Evolutionary conservation across 2,113 vertebrate species (phyloP).

Genomic region (Morone saxatilis): DNA sequence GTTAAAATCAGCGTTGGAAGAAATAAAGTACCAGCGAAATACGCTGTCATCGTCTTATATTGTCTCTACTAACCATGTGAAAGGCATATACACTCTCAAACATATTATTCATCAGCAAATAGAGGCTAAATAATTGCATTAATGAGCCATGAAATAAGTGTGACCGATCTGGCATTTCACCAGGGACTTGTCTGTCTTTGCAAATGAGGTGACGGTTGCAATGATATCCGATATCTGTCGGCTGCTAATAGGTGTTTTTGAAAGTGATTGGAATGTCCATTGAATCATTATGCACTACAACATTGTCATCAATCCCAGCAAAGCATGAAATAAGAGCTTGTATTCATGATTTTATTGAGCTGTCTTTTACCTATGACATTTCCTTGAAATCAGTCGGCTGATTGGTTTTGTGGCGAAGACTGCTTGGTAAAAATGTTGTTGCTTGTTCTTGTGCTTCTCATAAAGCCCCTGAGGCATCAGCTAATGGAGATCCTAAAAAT

Average conservation of each 20-base stretch:
- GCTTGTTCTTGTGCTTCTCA: neutral
- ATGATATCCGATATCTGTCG: constrained; percentile 46
- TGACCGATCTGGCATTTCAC: constrained; percentile 62
- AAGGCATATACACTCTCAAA: constrained; percentile 13
- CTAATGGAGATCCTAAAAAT: constrained; percentile 34
- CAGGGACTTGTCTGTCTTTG: constrained; percentile 64
- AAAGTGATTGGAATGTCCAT: constrained; percentile 24
- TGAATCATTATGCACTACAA: neutral
- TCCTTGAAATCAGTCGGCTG: neutral
- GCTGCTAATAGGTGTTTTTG: constrained; percentile 52
- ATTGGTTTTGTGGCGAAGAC: neutral
- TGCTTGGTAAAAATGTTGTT: neutral
- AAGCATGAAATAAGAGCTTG: neutral
- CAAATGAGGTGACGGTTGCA: constrained; percentile 56
- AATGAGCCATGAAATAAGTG: constrained; percentile 74
- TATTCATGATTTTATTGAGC: neutral
- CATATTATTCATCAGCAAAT: constrained; percentile 52
- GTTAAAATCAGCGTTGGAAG: neutral
- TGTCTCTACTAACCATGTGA: constrained; percentile 11
- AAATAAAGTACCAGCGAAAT: constrained; percentile 24
- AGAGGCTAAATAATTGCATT: constrained; percentile 63
- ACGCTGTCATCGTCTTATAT: constrained; percentile 13
- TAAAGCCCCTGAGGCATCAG: neutral
- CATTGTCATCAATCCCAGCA: neutral
- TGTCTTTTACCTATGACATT: constrained; percentile 2